These are phyloP conservation scores for Tricholaema leucomelas DNA, from an alignment of 2,113 vertebrate species.

Conservation along the genomic window DNA sequence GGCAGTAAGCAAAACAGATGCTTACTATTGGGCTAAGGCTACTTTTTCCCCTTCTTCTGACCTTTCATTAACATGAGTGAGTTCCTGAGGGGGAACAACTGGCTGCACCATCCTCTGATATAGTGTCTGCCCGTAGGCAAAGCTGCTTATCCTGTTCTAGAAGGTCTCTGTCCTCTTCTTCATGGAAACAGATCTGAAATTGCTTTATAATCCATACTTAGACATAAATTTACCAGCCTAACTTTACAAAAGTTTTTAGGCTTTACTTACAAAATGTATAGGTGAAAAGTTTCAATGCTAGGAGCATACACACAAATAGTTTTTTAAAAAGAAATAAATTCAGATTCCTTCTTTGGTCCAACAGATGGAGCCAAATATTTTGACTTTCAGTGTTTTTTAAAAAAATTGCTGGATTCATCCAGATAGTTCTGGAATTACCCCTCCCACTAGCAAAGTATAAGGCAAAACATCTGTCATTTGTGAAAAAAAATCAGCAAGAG, in stretches of 20 bases:
- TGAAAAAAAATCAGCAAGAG: not conserved
- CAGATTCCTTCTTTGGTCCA: not conserved
- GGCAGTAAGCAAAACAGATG: slow-evolving; percentile 1
- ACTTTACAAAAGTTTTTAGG: not conserved
- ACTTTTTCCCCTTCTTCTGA: not conserved
- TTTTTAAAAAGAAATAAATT: not conserved
- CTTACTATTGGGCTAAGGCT: not conserved
- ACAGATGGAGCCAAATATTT: not conserved
- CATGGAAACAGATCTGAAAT: not conserved
- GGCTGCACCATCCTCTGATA: not conserved
- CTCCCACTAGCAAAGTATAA: not conserved
- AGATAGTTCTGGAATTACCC: not conserved
- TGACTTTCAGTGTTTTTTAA: not conserved
- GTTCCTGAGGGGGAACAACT: not conserved
- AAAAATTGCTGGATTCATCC: not conserved
- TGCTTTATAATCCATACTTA: not conserved
- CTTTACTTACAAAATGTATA: not conserved
- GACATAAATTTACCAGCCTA: not conserved
- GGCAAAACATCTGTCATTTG: not conserved
- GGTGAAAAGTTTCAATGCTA: not conserved
- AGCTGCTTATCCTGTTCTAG: not conserved
- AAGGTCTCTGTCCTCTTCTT: not conserved
- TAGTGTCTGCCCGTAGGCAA: not conserved
- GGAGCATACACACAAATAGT: not conserved
- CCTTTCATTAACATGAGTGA: not conserved